These are phyloP conservation scores for Neuroterus valhalla DNA, from an alignment of 1,140 invertebrate species.

Conservation along the genomic window DNA sequence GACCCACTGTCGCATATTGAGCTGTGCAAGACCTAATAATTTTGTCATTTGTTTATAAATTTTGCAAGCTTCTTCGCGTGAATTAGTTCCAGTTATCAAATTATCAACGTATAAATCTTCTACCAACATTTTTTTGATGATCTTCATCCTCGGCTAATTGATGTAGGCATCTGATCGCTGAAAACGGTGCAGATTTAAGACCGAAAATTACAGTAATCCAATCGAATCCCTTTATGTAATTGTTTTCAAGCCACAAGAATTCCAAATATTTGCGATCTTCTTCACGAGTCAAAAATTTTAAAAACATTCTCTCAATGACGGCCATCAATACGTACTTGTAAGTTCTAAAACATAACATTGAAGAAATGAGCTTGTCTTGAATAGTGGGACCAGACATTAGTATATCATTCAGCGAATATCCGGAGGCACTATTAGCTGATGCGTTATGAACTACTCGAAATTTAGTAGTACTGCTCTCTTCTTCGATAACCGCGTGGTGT, in stretches of 20 bases:
- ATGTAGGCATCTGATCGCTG: constrained; percentile 1
- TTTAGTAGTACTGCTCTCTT: too few species aligned
- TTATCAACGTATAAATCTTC: constrained; percentile 33
- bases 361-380: too few species aligned
- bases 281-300: constrained; percentile 21
- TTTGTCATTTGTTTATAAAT: constrained; percentile 7
- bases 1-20: constrained; percentile 28
- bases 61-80: too few species aligned
- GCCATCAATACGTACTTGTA: constrained; percentile 11
- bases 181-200: too few species aligned
- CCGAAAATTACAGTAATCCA: too few species aligned
- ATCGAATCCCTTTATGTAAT: neutral
- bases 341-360: constrained; percentile 14
- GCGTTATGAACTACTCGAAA: too few species aligned
- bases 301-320: constrained; percentile 38
- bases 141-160: constrained; percentile 29
- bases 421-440: too few species aligned
- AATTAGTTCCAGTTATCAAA: constrained; percentile 18
- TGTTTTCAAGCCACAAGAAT: neutral
- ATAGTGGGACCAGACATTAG: too few species aligned
- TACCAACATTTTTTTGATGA: neutral
- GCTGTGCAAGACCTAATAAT: neutral
- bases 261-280: constrained; percentile 18
- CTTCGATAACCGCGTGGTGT: constrained; percentile 2
- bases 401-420: too few species aligned